phyloP scores from a whole-genome alignment of 2,888 invertebrate genomes.

The Meteorus colon region DNA sequence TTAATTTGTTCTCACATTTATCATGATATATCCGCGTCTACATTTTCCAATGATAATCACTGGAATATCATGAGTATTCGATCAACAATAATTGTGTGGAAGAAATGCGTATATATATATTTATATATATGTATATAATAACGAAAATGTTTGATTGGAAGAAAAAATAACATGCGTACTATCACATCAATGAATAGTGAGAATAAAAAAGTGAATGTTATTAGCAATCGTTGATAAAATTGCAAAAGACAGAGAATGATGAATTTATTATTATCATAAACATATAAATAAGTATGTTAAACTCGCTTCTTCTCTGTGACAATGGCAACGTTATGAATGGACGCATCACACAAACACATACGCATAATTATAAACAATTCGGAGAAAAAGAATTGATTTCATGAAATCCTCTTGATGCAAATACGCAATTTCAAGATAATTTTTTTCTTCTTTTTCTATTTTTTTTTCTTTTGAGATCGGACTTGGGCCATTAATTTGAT shows the following conservation, averaged over 20 bases:
- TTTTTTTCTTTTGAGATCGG: background rate
- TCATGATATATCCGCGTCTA: background rate
- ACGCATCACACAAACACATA: conserved; percentile 20
- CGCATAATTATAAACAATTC: background rate
- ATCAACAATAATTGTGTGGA: conserved; percentile 12
- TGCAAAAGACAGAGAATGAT: conserved; percentile 6
- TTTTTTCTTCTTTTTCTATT: conserved; percentile 19
- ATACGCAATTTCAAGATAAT: background rate
- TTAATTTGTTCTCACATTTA: background rate
- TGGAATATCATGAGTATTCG: background rate
- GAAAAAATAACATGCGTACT: background rate
- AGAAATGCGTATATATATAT: conserved; percentile 8
- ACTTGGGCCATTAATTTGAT: background rate
- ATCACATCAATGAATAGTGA: background rate
- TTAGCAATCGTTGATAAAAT: conserved; percentile 12
- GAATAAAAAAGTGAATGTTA: background rate
- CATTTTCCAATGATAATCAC: background rate
- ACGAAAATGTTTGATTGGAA: background rate
- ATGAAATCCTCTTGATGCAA: background rate
- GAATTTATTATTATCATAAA: conserved; percentile 31
- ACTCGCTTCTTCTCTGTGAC: conserved; percentile 30
- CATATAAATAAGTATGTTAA: conserved; percentile 35
- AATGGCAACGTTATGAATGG: conserved; percentile 38
- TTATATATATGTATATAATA: conserved; percentile 29
- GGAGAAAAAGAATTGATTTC: too few relatives aligned